These are phyloP conservation scores for Bellardia pandia DNA, from an alignment of 2,888 invertebrate species.

Conservation along the genomic window DNA sequence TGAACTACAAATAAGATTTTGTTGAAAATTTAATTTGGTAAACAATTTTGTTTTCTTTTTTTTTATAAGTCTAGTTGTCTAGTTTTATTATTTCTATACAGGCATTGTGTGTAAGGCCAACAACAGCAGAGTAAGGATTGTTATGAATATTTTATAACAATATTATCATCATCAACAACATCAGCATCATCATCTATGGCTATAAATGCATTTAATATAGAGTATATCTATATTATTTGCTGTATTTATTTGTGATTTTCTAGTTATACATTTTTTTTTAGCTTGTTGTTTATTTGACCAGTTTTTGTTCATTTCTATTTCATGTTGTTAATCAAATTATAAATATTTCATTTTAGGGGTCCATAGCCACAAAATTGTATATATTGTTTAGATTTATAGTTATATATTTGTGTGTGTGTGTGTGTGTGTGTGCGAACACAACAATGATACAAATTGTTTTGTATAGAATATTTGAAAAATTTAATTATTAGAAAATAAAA, in stretches of 20 bases:
- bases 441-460: constrained; percentile 60
- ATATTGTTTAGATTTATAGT: background rate
- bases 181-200: constrained; percentile 24
- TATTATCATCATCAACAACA: constrained; percentile 65
- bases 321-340: constrained; percentile 74
- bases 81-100: constrained; percentile 24
- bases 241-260: constrained; percentile 10
- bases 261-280: background rate
- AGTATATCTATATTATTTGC: constrained; percentile 40
- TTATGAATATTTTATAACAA: constrained; percentile 72
- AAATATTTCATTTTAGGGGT: constrained; percentile 72
- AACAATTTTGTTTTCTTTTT: constrained; percentile 62
- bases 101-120: background rate
- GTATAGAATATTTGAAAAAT: constrained; percentile 62
- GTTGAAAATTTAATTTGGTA: constrained; percentile 72
- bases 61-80: constrained; percentile 22
- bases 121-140: constrained; percentile 9
- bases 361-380: constrained; percentile 56
- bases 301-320: constrained; percentile 63
- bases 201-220: constrained; percentile 39
- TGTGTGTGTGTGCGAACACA: background rate
- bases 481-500: constrained; percentile 64
- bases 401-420: background rate
- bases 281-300: background rate
- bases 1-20: constrained; percentile 71